These are phyloP conservation scores for Oplegnathus fasciatus DNA, from an alignment of 2,113 vertebrate genomes.

Conservation along the genomic window DNA sequence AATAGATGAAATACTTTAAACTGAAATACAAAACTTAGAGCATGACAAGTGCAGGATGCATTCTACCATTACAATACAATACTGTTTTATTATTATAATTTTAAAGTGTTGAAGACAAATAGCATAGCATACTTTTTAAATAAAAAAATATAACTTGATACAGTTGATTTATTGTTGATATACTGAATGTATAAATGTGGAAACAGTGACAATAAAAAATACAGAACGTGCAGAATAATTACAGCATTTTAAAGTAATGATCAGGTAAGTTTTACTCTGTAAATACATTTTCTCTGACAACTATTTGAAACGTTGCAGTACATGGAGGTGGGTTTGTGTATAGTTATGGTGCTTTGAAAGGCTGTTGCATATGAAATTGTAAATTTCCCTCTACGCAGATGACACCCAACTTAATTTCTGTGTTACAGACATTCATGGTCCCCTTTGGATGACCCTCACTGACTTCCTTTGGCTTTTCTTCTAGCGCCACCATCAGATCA, in stretches of 20 bases:
- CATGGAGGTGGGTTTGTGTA: not conserved
- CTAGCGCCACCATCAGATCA: not conserved
- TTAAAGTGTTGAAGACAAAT: not conserved
- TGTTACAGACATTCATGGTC: not conserved
- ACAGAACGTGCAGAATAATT: not conserved
- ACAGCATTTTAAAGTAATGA: not conserved
- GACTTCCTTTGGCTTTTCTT: no score
- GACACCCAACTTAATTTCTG: not conserved
- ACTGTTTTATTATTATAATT: no score
- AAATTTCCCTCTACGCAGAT: constrained; percentile 22
- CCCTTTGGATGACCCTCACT: not conserved
- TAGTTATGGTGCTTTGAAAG: not conserved
- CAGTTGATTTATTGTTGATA: not conserved
- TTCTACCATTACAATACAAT: not conserved
- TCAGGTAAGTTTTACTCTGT: not conserved
- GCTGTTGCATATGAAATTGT: not conserved
- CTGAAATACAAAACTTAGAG: not conserved
- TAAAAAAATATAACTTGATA: not conserved
- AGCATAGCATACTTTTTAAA: not conserved
- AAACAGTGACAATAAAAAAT: not conserved
- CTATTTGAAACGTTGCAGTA: not conserved
- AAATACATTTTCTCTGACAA: not conserved
- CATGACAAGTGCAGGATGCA: constrained; percentile 15
- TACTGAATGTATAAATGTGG: not conserved
- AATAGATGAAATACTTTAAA: not conserved